phyloP scores from a whole-genome alignment of 2,113 vertebrate genomes.

The Epinephelus cyanopodus region DNA sequence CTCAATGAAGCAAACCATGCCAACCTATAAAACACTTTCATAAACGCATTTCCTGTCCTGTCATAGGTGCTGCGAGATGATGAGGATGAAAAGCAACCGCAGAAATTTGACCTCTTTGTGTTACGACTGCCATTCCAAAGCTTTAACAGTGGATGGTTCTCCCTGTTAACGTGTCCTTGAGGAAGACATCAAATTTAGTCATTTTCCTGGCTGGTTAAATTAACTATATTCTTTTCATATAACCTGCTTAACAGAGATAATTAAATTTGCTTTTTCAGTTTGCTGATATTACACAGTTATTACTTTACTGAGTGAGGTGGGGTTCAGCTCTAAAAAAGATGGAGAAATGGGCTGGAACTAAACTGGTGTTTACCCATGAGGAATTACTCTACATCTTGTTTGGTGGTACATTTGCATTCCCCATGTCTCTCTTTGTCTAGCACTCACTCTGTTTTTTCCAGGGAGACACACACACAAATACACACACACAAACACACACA shows the following conservation, averaged over 20 bases:
- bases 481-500: neutral
- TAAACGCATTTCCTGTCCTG: neutral
- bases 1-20: constrained; percentile 14
- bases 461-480: neutral
- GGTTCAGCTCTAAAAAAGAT: constrained; percentile 40
- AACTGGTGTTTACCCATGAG: constrained; percentile 55
- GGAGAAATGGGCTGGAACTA: constrained; percentile 63
- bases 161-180: neutral
- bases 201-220: neutral
- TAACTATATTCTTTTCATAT: neutral
- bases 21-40: constrained; percentile 39
- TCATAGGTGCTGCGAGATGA: constrained; percentile 6
- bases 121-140: neutral
- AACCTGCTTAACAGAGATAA: neutral
- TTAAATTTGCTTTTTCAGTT: neutral
- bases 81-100: constrained; percentile 23
- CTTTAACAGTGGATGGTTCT: neutral
- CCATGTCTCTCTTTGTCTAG: constrained; percentile 9
- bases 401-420: constrained; percentile 28
- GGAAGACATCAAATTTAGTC: neutral
- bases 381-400: constrained; percentile 50
- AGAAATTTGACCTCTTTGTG: constrained; percentile 12
- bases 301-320: neutral
- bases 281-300: constrained; percentile 16
- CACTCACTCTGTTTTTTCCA: constrained; percentile 13